A percentile compares a stretch with the other conserved stretches of the same genome.
Evolutionary conservation across 2,113 vertebrate species (phyloP).

Genomic region (Mastomys natalensis): DNA sequence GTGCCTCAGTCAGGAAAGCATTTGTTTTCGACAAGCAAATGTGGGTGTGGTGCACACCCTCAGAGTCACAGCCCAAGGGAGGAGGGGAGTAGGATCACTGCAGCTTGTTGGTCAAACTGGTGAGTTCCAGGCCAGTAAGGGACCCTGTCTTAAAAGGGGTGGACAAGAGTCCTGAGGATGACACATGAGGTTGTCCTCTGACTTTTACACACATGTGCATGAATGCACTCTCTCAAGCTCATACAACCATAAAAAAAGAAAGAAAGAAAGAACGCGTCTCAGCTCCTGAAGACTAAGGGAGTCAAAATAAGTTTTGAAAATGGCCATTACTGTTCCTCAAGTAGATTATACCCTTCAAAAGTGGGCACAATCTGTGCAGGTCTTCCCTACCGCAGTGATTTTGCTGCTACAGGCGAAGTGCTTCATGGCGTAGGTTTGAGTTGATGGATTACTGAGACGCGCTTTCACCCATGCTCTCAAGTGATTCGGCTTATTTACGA

Average conservation of each 20-base stretch:
- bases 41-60: neutral
- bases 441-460: conserved; percentile 58
- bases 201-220: neutral
- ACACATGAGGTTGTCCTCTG: neutral
- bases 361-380: conserved; percentile 23
- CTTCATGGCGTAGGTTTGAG: conserved; percentile 5
- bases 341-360: conserved; percentile 52
- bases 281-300: neutral
- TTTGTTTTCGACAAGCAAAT: too few species aligned
- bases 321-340: neutral
- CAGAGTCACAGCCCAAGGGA: neutral
- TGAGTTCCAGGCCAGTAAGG: neutral
- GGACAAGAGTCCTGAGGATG: too few species aligned
- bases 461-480: conserved; percentile 25
- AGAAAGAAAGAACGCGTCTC: neutral
- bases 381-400: conserved; percentile 51
- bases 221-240: neutral
- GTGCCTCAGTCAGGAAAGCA: neutral
- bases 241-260: neutral
- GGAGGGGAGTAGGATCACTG: neutral
- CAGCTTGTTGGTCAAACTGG: neutral
- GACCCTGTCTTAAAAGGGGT: neutral
- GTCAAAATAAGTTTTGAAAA: neutral
- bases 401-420: conserved; percentile 53
- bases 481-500: conserved; percentile 45